phyloP scores from a whole-genome alignment of 2,113 vertebrate genomes.

The Carlito syrichta region DNA sequence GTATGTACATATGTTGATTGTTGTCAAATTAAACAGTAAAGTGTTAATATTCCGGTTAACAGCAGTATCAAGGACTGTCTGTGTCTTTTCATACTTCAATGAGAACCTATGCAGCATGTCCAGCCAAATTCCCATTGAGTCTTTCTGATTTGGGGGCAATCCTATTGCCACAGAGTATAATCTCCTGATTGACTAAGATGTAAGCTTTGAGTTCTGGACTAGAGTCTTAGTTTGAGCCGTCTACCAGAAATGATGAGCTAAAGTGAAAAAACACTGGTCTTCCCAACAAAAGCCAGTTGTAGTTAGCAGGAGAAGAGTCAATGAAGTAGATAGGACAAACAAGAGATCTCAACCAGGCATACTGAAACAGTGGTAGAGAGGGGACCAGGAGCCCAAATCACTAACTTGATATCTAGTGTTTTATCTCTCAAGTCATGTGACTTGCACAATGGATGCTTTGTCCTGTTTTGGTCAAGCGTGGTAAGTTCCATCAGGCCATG shows the following conservation, averaged over 20 bases:
- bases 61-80: neutral
- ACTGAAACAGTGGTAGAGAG: neutral
- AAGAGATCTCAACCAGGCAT: neutral
- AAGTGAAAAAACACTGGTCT: neutral
- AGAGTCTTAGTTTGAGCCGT: neutral
- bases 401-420: too few relatives aligned
- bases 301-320: neutral
- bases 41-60: neutral
- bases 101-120: too few relatives aligned
- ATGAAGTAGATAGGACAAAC: neutral
- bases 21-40: neutral
- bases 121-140: neutral
- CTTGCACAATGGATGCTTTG: rapidly evolving
- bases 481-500: neutral
- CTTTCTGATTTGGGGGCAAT: neutral
- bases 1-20: neutral
- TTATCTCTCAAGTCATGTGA: neutral
- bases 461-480: neutral
- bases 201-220: neutral
- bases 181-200: neutral
- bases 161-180: neutral
- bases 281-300: neutral
- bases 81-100: neutral
- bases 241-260: neutral
- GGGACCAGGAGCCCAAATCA: neutral